These are phyloP conservation scores for Clarias pachynema DNA, from an alignment of 2,797 vertebrate genomes.

Conservation along the genomic window DNA sequence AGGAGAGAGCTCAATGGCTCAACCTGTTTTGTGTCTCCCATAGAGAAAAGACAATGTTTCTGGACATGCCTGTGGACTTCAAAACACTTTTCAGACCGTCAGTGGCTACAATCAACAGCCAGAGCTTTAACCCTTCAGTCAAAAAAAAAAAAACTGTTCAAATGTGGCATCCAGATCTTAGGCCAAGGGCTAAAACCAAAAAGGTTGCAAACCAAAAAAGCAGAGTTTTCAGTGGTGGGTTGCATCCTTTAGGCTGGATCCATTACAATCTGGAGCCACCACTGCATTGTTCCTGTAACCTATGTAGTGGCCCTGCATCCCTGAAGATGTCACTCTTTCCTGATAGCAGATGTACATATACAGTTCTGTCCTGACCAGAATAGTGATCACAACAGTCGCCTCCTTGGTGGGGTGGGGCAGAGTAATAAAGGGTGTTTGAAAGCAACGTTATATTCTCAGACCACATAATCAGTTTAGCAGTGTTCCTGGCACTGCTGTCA, in stretches of 20 bases:
- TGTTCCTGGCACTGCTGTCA: background rate
- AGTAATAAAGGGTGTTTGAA: background rate
- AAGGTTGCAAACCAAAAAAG: background rate
- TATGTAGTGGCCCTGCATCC: background rate
- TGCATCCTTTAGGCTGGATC: background rate
- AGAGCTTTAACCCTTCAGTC: background rate
- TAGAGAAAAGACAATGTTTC: background rate
- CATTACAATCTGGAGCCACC: background rate
- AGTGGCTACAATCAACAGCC: background rate
- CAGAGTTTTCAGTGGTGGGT: background rate
- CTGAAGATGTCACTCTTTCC: background rate
- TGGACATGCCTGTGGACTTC: background rate
- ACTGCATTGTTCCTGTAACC: background rate
- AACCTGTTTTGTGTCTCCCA: background rate
- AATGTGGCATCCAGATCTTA: no score
- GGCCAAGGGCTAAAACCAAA: background rate
- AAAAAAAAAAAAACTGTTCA: no score
- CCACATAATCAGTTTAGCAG: background rate
- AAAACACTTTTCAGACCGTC: background rate
- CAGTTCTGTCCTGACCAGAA: background rate
- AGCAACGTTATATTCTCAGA: background rate
- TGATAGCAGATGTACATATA: background rate
- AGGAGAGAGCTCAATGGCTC: background rate
- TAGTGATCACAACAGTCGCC: background rate
- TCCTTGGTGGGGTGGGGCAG: background rate